These are phyloP conservation scores for Beris chalybata DNA, from an alignment of 2,888 invertebrate species.

Conservation along the genomic window DNA sequence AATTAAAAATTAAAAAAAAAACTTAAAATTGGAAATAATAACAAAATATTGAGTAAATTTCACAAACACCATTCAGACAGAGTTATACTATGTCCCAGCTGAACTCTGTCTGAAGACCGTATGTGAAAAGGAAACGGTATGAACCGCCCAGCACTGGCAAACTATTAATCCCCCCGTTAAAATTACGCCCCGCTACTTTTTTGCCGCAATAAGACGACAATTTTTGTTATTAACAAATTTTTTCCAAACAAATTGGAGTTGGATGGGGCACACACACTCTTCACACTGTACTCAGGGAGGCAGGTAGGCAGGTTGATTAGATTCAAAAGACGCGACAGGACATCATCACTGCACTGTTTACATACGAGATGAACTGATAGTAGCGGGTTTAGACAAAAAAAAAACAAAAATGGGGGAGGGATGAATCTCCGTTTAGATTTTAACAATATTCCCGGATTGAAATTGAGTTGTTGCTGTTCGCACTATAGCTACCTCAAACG, in stretches of 20 bases:
- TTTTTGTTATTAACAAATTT: no score
- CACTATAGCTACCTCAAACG: no score
- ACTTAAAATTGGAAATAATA: slow-evolving; percentile 31
- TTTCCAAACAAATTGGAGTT: neutral
- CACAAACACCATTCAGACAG: slow-evolving; percentile 54
- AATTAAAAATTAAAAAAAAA: slow-evolving; percentile 37
- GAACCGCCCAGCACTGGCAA: slow-evolving; percentile 23
- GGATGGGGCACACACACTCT: neutral
- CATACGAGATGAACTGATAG: no score
- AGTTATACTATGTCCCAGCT: slow-evolving; percentile 50
- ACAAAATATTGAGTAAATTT: slow-evolving; percentile 34
- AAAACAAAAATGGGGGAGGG: no score
- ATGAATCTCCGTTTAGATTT: no score
- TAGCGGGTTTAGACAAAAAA: no score
- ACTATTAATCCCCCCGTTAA: slow-evolving; percentile 9
- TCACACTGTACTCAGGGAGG: neutral
- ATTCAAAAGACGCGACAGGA: no score
- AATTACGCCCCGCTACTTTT: neutral
- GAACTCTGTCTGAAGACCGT: slow-evolving; percentile 56
- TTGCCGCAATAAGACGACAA: neutral
- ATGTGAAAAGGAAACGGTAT: slow-evolving; percentile 30
- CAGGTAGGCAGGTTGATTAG: no score
- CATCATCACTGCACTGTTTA: no score
- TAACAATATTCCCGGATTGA: no score
- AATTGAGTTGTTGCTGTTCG: no score